These are phyloP conservation scores for Nymphalis io DNA, from an alignment of 1,140 invertebrate genomes.

Conservation along the genomic window DNA sequence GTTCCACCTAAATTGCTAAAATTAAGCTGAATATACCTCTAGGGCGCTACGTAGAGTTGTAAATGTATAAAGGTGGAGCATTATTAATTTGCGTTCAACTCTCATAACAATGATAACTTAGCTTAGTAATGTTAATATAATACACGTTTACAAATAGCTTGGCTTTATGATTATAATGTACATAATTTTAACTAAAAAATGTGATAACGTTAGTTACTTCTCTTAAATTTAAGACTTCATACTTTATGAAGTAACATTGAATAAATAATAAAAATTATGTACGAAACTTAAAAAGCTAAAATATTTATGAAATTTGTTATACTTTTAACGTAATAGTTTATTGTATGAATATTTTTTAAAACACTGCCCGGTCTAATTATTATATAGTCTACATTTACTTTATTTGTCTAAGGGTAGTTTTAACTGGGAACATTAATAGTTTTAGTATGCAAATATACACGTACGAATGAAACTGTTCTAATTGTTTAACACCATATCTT, in stretches of 20 bases:
- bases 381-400: background rate
- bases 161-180: too few species aligned
- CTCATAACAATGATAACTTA: background rate
- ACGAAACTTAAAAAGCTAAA: too few species aligned
- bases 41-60: slow-evolving; percentile 20
- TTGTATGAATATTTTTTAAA: background rate
- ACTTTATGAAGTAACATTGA: too few species aligned
- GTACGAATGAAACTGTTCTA: slow-evolving; percentile 20
- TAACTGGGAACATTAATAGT: slow-evolving; percentile 27
- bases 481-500: slow-evolving; percentile 15
- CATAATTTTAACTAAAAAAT: too few species aligned
- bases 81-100: background rate
- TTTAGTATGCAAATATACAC: slow-evolving; percentile 22
- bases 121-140: background rate
- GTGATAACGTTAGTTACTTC: too few species aligned
- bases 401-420: slow-evolving; percentile 22
- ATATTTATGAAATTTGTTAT: too few species aligned
- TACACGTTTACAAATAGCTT: background rate
- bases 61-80: slow-evolving; percentile 11
- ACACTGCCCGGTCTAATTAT: slow-evolving; percentile 1
- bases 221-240: too few species aligned
- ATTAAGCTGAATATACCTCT: slow-evolving; percentile 40
- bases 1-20: slow-evolving; percentile 41
- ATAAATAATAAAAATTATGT: too few species aligned
- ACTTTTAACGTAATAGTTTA: background rate